Evolutionary conservation across 2,113 vertebrate species (phyloP), one percentile per base, ranked within the genome.

Genomic region (Calonectris borealis): DNA sequence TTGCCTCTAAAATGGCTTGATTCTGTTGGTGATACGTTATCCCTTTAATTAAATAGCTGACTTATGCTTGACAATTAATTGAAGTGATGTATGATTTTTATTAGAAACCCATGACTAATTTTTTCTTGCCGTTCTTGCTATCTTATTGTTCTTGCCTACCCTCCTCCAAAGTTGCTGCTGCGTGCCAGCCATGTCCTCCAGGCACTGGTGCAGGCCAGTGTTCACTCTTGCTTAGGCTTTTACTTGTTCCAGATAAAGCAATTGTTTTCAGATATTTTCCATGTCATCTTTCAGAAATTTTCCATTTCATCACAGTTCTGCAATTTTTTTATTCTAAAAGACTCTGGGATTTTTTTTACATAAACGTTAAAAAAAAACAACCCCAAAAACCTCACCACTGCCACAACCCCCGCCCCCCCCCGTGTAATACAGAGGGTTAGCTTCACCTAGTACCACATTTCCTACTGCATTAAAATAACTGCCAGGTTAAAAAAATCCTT

Each of bases 41-140:
- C 46, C 91, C 51, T 94, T 80, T 96, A 97, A 97, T 95, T 95
- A 96, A 95, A 55, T 79, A 91, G 51, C 89, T 96, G 94, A 80
- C 73, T 95, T 95, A 58, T 2, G 51, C 83, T 79, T 89, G 65
- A 91, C 87, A 62, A 87, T 81, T 94, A 91, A 91, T 85, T 94
- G 84, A 49, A 87, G 76, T 94, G 93, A 94, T 83, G 94, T 72
- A 91, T 93, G 91, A 4, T 48, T 93, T 90, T 94, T 97, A 60
- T 95, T 94, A 93, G 96, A 91, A 95, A 88, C 93, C 91, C 91
- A 54, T 97, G 96, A 97, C 82, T 96, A 95, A 97, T 94, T 91
- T 97, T 96, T 96, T 84, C 95, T 97, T 89, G 82, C 91, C 1
- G 0, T 93, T 91, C 77, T 80, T 55, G 73, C 65, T 92, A 42